A percentile compares a stretch with the other conserved stretches of the same genome.
phyloP scores from a whole-genome alignment of 1,140 invertebrate species.

The Scaptomyza graminum region DNA sequence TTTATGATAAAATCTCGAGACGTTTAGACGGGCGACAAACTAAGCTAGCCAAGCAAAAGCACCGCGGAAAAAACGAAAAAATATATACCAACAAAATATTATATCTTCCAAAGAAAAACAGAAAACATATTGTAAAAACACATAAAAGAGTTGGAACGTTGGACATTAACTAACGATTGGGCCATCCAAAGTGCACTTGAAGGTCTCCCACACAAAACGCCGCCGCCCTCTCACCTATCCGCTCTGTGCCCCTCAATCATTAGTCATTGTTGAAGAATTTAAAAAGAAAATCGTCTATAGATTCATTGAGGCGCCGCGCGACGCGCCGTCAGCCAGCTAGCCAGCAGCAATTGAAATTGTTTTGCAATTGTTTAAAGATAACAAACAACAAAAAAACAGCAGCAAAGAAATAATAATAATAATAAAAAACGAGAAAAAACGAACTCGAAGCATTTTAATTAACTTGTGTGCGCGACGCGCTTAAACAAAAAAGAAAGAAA shows the following conservation, averaged over 20 bases:
- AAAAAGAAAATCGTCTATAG: constrained; percentile 49
- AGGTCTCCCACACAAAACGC: constrained; percentile 39
- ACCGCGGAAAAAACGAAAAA: constrained; percentile 8
- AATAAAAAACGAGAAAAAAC: constrained; percentile 52
- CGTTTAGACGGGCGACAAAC: constrained; percentile 73
- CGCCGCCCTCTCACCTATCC: not conserved
- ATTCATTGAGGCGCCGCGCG: constrained; percentile 36
- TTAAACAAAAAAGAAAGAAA: constrained; percentile 24
- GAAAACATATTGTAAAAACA: not conserved
- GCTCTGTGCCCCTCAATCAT: constrained; percentile 20
- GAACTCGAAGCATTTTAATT: constrained; percentile 64
- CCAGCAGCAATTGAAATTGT: constrained; percentile 60
- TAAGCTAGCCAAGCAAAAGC: constrained; percentile 53
- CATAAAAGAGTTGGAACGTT: not conserved
- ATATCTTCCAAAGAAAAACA: not conserved
- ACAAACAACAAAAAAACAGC: constrained; percentile 14
- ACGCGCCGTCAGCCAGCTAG: constrained; percentile 26
- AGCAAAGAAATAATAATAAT: constrained; percentile 16
- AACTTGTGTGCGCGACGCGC: constrained; percentile 54
- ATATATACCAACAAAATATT: constrained; percentile 8
- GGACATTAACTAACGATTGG: constrained; percentile 13
- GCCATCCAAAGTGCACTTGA: constrained; percentile 41
- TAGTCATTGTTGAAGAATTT: constrained; percentile 68
- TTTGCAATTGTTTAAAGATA: constrained; percentile 68
- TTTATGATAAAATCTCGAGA: constrained; percentile 83